Percentiles rank a stretch among this genome's conserved stretches.
These are phyloP conservation scores for Hylia prasina DNA, from an alignment of 2,113 vertebrate genomes.

Conservation along the genomic window DNA sequence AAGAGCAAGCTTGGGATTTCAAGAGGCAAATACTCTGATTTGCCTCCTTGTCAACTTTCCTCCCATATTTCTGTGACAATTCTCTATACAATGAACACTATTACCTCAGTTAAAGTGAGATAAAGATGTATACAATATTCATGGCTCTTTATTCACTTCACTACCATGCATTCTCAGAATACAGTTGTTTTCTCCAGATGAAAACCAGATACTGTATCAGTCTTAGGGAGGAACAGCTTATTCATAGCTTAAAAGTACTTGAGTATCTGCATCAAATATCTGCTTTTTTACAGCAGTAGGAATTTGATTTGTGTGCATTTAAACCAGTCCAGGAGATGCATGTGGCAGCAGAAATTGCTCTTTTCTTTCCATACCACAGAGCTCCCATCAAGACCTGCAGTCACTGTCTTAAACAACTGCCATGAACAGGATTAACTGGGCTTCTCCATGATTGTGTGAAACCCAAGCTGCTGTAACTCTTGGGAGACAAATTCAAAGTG, in stretches of 20 bases:
- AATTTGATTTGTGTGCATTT: neutral
- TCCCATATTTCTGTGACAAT: neutral
- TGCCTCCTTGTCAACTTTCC: neutral
- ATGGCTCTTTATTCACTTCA: neutral
- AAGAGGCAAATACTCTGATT: neutral
- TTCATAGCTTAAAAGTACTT: neutral
- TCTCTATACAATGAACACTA: slow-evolving; percentile 18
- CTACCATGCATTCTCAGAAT: slow-evolving; percentile 37
- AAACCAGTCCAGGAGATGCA: neutral
- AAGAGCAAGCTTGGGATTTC: slow-evolving; percentile 26
- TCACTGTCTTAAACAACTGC: neutral
- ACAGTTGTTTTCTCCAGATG: slow-evolving; percentile 12
- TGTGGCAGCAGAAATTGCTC: neutral
- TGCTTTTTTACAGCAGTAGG: neutral
- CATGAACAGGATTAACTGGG: neutral
- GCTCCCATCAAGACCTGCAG: neutral
- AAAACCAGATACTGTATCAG: neutral
- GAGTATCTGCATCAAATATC: neutral
- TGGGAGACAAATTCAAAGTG: neutral
- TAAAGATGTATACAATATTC: neutral
- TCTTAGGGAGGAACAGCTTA: neutral
- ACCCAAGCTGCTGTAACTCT: neutral
- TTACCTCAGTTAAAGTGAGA: neutral
- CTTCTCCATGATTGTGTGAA: neutral
- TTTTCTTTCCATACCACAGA: neutral